Base-by-base conservation (phyloP, 2,888 invertebrate genomes). In the Nomada goodeniana region DNA sequence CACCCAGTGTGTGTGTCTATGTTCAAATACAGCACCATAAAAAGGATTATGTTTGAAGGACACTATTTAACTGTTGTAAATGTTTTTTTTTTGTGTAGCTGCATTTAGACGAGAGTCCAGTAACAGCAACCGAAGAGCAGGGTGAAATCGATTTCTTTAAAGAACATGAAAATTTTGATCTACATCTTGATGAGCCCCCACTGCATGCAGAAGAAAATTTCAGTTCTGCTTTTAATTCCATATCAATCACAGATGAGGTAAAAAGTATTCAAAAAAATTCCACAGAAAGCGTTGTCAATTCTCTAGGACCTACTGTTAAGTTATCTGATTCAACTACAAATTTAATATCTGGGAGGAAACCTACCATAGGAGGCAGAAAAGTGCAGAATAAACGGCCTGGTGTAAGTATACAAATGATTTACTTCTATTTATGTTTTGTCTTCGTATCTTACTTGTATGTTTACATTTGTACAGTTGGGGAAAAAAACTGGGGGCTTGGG, bases 121-220 rank as follows among this genome's bases (percentile, higher is more conserved):
- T 96, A 89, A 95, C 95, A 83, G 93, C 93, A 59, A 95, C 95
- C 52, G 94, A 94, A 89, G 97, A 97, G 90, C 96, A 96, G 91
- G 95, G 95, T 86, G 98, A 98, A 94, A 96, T 97, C 87, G 99
- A 99, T 94, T 99, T 99, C 95, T 99, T 99, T 94, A 96, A 97
- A 78, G 97, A 98, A 94, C 97, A 96, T 95, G 96, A 95, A 89
- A 94, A 93, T 80, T 93, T 93, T 70, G 90, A 92, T 55, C 44
- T 83, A 47, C 71, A 88, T 20, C 79, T 75, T 57, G 79, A 86
- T 15, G 87, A 89, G 73, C 82, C 85, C 73, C 76, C 76, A 83
- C 44, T 63, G 55, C 50, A 73, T 60, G 44, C 64, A 4, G 88
- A 90, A 68, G 76, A 79, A 29, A 85, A 84, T 61, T 80, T 74